Evolutionary conservation across 1,140 invertebrate species (phyloP).

Genomic region (Drosophila trapezifrons): DNA sequence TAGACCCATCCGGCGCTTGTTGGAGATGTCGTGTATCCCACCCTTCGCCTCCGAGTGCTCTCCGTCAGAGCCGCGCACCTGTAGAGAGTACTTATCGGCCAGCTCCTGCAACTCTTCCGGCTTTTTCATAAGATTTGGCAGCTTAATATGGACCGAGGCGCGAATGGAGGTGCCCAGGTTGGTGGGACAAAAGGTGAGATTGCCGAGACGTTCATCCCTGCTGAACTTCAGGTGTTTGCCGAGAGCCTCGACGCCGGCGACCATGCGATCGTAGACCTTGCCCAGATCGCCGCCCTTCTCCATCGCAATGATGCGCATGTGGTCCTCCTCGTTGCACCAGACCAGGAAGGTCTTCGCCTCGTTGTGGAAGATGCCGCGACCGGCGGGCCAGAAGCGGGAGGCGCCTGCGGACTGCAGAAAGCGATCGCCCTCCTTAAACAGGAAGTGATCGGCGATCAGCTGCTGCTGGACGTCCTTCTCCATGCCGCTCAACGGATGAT

Average conservation of each 20-base stretch:
- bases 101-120: constrained; percentile 94
- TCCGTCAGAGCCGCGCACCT: constrained; percentile 95
- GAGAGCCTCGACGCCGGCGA: constrained; percentile 95
- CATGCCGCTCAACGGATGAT: constrained; percentile 97
- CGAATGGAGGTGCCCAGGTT: constrained; percentile 98
- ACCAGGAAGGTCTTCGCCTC: constrained; percentile 97
- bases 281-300: constrained; percentile 97
- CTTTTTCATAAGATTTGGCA: constrained; percentile 95
- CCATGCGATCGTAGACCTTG: constrained; percentile 94
- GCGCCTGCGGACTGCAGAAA: constrained; percentile 92
- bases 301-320: constrained; percentile 98
- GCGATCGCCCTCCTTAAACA: constrained; percentile 95
- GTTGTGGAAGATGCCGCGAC: constrained; percentile 98
- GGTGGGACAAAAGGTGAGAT: constrained; percentile 98
- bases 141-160: constrained; percentile 98
- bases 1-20: constrained; percentile 93
- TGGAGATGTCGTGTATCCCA: constrained; percentile 96
- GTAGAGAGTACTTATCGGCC: constrained; percentile 94
- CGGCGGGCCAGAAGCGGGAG: constrained; percentile 95
- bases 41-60: constrained; percentile 97
- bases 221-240: constrained; percentile 95
- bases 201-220: constrained; percentile 95
- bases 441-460: constrained; percentile 97
- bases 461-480: constrained; percentile 95
- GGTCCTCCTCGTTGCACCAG: constrained; percentile 99